Evolutionary conservation across 2,797 vertebrate species (phyloP).

Genomic region (Xiphorhynchus erythropygius): DNA sequence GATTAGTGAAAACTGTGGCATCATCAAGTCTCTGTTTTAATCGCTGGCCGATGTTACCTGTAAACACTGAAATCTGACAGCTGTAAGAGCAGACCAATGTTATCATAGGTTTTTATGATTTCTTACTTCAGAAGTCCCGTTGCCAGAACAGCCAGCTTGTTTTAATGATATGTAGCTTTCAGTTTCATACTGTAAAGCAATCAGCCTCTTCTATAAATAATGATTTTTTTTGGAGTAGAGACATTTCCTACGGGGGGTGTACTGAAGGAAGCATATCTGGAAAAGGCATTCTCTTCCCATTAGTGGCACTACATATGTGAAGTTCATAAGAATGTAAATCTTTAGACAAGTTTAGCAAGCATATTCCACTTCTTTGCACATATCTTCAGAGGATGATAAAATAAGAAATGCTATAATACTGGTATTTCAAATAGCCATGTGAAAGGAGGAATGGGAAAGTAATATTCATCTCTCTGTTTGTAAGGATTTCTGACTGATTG

Average conservation of each 20-base stretch:
- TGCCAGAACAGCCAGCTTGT: neutral
- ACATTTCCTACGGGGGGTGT: neutral
- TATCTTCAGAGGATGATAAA: neutral
- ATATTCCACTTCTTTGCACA: neutral
- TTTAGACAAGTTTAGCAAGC: neutral
- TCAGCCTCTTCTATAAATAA: constrained; percentile 23
- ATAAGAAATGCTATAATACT: neutral
- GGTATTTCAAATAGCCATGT: neutral
- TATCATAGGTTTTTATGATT: neutral
- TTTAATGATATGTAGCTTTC: constrained; percentile 14
- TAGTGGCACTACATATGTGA: neutral
- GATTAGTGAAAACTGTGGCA: neutral
- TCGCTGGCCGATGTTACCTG: neutral
- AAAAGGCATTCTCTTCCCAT: neutral
- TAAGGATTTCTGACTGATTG: neutral
- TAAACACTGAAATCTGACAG: neutral
- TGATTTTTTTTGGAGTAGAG: neutral
- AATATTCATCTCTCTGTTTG: neutral
- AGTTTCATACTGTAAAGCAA: constrained; percentile 46
- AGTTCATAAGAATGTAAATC: neutral
- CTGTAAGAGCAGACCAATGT: neutral
- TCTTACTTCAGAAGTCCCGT: neutral
- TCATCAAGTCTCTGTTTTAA: neutral
- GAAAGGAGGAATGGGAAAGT: neutral
- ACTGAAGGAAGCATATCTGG: neutral